These are phyloP conservation scores for Oegoconia quadripuncta DNA, from an alignment of 2,888 invertebrate species.

Conservation along the genomic window DNA sequence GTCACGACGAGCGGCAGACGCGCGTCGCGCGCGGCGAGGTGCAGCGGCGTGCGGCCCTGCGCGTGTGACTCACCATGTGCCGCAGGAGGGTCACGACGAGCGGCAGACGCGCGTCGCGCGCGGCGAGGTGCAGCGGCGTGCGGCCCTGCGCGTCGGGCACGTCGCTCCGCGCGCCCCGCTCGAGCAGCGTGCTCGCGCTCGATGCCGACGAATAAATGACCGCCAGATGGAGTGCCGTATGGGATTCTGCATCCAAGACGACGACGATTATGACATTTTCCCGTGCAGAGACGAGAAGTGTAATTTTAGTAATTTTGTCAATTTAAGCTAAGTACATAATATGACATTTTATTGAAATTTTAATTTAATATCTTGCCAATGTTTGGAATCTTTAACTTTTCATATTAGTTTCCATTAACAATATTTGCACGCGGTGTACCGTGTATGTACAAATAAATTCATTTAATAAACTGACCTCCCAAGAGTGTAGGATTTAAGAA, in stretches of 20 bases:
- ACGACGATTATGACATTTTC: background rate
- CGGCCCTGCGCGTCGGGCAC: conserved; percentile 45
- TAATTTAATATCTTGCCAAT: no score
- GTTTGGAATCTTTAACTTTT: no score
- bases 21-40: conserved; percentile 36
- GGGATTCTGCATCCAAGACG: conserved; percentile 35
- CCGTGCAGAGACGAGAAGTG: background rate
- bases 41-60: conserved; percentile 42
- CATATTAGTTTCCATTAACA: no score
- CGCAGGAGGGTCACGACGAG: no score
- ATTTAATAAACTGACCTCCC: no score
- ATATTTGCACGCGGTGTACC: no score
- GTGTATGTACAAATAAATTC: no score
- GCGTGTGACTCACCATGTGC: background rate
- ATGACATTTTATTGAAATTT: background rate
- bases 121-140: conserved; percentile 60
- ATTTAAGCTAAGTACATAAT: background rate
- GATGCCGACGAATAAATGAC: conserved; percentile 31
- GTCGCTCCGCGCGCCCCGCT: conserved; percentile 34
- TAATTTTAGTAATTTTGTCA: background rate
- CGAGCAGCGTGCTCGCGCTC: conserved; percentile 32
- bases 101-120: no score
- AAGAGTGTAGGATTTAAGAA: no score
- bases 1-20: no score
- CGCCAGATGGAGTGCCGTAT: conserved; percentile 54